These are phyloP conservation scores for Neomorphus geoffroyi DNA, from an alignment of 2,797 vertebrate genomes.

Conservation along the genomic window DNA sequence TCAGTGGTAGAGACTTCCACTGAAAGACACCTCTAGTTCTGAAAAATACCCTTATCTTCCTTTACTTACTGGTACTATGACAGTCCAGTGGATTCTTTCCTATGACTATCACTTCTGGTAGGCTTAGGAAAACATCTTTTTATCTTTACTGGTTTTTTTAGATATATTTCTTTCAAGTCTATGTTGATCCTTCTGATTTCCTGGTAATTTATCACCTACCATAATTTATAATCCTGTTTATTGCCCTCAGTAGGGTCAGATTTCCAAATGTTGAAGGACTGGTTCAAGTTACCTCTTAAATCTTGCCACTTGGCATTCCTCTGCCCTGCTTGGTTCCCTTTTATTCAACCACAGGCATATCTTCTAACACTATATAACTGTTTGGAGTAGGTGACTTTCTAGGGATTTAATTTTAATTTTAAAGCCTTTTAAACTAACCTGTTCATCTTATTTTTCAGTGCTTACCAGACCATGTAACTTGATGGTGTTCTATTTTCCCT, in stretches of 20 bases:
- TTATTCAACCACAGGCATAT: background rate
- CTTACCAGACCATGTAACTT: background rate
- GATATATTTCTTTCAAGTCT: conserved; percentile 13
- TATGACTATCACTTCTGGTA: background rate
- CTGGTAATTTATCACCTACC: conserved; percentile 58
- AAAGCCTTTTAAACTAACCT: background rate
- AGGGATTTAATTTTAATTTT: background rate
- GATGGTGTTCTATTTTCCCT: background rate
- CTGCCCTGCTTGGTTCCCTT: background rate
- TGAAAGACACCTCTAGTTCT: background rate
- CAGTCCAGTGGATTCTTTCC: background rate
- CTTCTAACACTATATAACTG: background rate
- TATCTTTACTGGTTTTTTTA: background rate
- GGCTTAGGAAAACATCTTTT: background rate
- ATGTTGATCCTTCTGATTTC: conserved; percentile 54
- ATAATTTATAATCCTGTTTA: conserved; percentile 64
- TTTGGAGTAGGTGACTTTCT: background rate
- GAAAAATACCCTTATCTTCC: background rate
- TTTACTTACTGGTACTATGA: background rate
- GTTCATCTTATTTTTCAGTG: background rate
- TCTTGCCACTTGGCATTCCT: conserved; percentile 40
- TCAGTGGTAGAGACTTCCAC: background rate
- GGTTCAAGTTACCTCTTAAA: conserved; percentile 59
- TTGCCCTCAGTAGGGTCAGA: conserved; percentile 41
- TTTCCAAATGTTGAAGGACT: conserved; percentile 55